These are phyloP conservation scores for Agrotis clavis DNA, from an alignment of 2,888 invertebrate genomes.

Conservation along the genomic window DNA sequence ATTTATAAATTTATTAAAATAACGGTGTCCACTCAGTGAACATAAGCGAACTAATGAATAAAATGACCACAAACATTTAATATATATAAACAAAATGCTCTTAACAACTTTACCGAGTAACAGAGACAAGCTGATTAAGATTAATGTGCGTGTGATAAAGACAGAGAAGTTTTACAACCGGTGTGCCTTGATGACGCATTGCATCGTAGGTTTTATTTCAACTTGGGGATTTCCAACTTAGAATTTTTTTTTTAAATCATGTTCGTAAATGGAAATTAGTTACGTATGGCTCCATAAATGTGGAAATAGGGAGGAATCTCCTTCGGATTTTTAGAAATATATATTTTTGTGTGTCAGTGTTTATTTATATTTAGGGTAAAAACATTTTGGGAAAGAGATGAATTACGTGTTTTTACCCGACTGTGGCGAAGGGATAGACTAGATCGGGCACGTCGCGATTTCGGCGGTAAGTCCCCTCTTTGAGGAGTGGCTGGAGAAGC, in stretches of 20 bases:
- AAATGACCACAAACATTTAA: conserved; percentile 20
- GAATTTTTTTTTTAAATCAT: conserved; percentile 15
- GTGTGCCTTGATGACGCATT: conserved; percentile 34
- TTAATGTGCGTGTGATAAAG: conserved; percentile 8
- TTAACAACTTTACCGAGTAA: conserved; percentile 19
- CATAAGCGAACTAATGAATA: conserved; percentile 51
- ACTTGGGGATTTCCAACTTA: conserved; percentile 40
- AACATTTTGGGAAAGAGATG: too few relatives aligned
- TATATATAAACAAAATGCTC: conserved; percentile 50
- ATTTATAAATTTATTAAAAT: background rate
- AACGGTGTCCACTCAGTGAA: conserved; percentile 35
- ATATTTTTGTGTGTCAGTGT: conserved; percentile 12
- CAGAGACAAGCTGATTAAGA: conserved; percentile 22
- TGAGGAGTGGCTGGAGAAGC: too few relatives aligned
- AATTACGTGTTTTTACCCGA: too few relatives aligned
- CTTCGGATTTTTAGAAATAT: conserved; percentile 4
- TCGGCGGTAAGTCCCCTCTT: too few relatives aligned
- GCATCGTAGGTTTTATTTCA: conserved; percentile 33
- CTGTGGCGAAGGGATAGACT: too few relatives aligned
- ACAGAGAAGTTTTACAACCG: conserved; percentile 17
- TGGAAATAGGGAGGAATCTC: background rate
- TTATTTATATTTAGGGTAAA: background rate
- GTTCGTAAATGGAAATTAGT: conserved; percentile 18
- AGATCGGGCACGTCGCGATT: too few relatives aligned
- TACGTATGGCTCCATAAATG: conserved; percentile 33